Percentiles rank a stretch among this genome's conserved stretches.
Conservation (phyloP, 2,113 vertebrate genomes). For the Hippocampus comes region DNA sequence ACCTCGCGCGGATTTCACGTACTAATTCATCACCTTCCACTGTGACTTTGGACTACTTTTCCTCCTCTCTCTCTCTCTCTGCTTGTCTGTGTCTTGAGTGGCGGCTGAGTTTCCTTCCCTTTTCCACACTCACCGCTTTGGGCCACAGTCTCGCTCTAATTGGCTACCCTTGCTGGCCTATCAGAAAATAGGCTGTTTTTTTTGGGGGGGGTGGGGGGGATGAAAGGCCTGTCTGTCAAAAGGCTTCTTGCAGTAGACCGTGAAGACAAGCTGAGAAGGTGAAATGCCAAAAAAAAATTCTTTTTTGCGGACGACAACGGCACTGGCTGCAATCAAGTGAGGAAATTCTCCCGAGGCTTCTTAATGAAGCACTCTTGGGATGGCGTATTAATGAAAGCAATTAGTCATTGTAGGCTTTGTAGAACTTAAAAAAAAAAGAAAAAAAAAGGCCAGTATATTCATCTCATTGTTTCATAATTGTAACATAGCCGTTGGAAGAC, state of each 20-base stretch:
- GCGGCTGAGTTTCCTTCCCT: constrained; percentile 53
- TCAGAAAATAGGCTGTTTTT: constrained; percentile 32
- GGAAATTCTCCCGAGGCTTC: constrained; percentile 73
- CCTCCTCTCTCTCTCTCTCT: background rate
- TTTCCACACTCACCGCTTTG: constrained; percentile 29
- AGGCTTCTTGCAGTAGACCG: constrained; percentile 42
- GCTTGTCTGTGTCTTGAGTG: constrained; percentile 34
- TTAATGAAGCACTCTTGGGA: constrained; percentile 76
- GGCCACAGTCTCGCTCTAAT: constrained; percentile 51
- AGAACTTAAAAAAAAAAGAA: constrained; percentile 14
- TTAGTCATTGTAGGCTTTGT: constrained; percentile 68
- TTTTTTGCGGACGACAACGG: background rate
- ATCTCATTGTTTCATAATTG: background rate
- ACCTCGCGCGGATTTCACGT: background rate
- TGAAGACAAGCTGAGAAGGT: constrained; percentile 47
- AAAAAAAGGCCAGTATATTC: background rate
- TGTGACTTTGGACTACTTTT: constrained; percentile 3
- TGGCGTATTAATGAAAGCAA: constrained; percentile 78
- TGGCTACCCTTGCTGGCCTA: constrained; percentile 55
- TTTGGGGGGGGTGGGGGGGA: background rate
- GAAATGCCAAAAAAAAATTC: constrained; percentile 70
- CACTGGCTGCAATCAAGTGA: constrained; percentile 75
- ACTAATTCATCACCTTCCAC: background rate
- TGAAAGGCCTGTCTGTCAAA: constrained; percentile 36
- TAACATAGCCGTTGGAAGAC: background rate